A percentile compares a stretch with the other conserved stretches of the same genome.
phyloP scores from a whole-genome alignment of 1,140 invertebrate genomes.

The Wasmannia auropunctata region DNA sequence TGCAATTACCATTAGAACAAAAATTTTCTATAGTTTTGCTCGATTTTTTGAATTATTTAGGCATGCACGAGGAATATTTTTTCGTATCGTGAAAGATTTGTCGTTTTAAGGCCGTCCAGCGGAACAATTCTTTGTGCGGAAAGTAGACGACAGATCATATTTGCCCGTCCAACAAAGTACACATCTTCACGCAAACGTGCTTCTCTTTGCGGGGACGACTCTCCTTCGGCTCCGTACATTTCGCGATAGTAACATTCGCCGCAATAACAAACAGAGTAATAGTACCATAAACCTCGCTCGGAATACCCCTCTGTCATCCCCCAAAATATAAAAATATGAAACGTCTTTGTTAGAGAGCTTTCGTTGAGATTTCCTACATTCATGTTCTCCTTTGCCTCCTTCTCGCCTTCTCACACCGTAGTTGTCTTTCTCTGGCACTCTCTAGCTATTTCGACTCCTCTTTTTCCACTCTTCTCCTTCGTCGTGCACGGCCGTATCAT shows the following conservation, averaged over 20 bases:
- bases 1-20: not conserved
- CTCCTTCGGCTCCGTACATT: conserved; percentile 4
- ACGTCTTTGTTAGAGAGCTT: conserved; percentile 57
- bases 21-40: not conserved
- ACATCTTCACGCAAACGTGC: conserved; percentile 48
- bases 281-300: conserved; percentile 48
- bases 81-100: conserved; percentile 1
- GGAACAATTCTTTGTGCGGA: conserved; percentile 2
- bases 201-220: conserved; percentile 16
- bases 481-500: not conserved
- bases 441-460: not conserved
- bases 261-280: conserved; percentile 64
- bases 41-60: conserved; percentile 22
- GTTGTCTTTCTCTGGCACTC: not conserved
- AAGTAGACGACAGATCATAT: conserved; percentile 55
- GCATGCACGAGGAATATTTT: not conserved
- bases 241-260: conserved; percentile 54
- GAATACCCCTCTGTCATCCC: not conserved
- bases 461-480: conserved; percentile 3
- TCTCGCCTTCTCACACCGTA: not conserved
- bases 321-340: conserved; percentile 65
- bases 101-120: not conserved
- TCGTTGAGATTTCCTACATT: conserved; percentile 2
- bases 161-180: conserved; percentile 12
- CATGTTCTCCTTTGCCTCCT: not conserved